Percentiles rank a stretch among this genome's conserved stretches.
phyloP scores from a whole-genome alignment of 2,797 vertebrate species.

The Halcyon badia region DNA sequence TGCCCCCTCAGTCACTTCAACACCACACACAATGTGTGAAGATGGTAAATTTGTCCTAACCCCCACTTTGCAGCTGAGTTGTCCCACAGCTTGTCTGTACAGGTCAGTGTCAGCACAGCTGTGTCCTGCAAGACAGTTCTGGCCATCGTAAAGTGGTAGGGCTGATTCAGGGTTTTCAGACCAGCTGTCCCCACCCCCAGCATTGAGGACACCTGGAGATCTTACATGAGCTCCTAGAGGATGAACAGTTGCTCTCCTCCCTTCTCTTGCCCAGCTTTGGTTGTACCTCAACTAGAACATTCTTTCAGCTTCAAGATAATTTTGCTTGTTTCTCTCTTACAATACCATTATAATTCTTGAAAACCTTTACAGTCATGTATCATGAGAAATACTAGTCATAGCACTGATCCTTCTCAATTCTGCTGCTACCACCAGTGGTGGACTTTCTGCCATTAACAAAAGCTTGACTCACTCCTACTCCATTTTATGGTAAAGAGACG shows the following conservation, averaged over 20 bases:
- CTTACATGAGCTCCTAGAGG: background rate
- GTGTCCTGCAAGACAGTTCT: background rate
- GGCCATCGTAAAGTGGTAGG: background rate
- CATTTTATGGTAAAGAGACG: background rate
- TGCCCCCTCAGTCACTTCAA: background rate
- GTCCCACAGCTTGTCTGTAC: background rate
- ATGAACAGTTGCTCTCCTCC: background rate
- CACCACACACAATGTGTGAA: background rate
- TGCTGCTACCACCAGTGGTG: background rate
- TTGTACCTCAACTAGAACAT: background rate
- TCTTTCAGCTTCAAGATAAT: background rate
- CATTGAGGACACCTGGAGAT: background rate
- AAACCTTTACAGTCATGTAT: background rate
- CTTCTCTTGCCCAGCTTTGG: background rate
- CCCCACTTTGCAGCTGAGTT: background rate
- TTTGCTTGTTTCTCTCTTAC: background rate
- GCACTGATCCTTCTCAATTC: background rate
- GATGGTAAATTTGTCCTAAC: background rate
- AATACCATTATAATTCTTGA: background rate
- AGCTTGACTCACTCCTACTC: background rate
- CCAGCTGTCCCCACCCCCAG: fast-evolving
- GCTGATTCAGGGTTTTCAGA: background rate
- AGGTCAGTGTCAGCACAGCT: background rate
- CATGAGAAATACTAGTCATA: background rate
- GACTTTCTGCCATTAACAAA: background rate